phyloP scores from a whole-genome alignment of 2,888 invertebrate genomes.

The Tenthredo livida region DNA sequence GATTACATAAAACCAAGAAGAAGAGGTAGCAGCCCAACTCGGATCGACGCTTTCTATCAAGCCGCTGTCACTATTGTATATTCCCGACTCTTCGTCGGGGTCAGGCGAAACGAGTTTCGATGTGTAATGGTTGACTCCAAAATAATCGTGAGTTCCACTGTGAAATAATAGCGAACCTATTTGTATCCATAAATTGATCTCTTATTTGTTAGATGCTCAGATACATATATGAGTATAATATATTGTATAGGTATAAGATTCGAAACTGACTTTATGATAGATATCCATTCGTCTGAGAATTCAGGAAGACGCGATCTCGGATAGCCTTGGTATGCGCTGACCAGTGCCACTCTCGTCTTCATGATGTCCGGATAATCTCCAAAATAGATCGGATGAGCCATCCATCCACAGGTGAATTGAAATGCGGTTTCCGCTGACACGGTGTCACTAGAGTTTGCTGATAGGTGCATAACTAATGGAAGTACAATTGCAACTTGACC shows the following conservation, averaged over 20 bases:
- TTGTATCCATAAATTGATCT: neutral
- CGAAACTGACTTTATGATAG: conserved; percentile 7
- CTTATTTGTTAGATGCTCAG: neutral
- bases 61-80: neutral
- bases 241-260: neutral
- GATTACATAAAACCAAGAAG: conserved; percentile 80
- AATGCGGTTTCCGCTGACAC: conserved; percentile 70
- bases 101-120: conserved; percentile 60
- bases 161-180: neutral
- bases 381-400: conserved; percentile 77
- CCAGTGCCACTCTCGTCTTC: conserved; percentile 76
- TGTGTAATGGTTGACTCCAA: conserved; percentile 72
- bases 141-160: conserved; percentile 74
- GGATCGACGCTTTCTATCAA: conserved; percentile 76
- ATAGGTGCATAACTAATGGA: conserved; percentile 57
- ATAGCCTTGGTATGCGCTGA: conserved; percentile 77
- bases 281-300: conserved; percentile 73
- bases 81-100: conserved; percentile 30
- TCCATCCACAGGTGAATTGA: conserved; percentile 78
- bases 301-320: conserved; percentile 77
- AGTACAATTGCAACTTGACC: conserved; percentile 77
- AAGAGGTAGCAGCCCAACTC: conserved; percentile 79
- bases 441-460: conserved; percentile 59
- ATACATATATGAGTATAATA: too few species aligned
- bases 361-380: conserved; percentile 80